Percentiles rank a stretch among this genome's conserved stretches.
Conservation (phyloP, 2,888 invertebrate genomes). For the Rhyacophila evoluta region DNA sequence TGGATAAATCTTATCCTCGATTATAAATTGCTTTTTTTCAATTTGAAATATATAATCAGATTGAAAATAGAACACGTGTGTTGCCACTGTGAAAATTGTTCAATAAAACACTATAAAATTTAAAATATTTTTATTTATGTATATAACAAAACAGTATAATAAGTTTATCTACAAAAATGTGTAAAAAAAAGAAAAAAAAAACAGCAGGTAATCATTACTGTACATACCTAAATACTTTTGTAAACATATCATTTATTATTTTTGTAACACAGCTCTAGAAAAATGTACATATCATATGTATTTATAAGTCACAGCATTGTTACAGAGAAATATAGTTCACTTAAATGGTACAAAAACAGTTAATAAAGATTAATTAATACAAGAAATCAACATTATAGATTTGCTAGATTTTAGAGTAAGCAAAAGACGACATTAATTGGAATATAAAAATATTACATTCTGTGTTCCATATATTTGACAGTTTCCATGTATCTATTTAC, state of each 20-base stretch:
- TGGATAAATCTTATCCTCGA: too few relatives aligned
- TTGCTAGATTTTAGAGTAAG: background rate
- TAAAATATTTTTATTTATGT: slow-evolving; percentile 21
- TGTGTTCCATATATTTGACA: too few relatives aligned
- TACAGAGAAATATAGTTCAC: background rate
- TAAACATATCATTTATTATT: slow-evolving; percentile 10
- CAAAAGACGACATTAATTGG: too few relatives aligned
- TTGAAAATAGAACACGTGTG: too few relatives aligned
- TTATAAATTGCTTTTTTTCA: too few relatives aligned
- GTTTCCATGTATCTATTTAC: too few relatives aligned
- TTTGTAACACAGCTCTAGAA: slow-evolving; percentile 17
- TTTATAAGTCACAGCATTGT: background rate
- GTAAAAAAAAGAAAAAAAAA: background rate
- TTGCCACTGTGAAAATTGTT: too few relatives aligned
- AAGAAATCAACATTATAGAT: background rate
- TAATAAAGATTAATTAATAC: background rate
- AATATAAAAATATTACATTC: too few relatives aligned
- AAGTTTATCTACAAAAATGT: slow-evolving; percentile 11
- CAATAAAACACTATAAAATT: background rate
- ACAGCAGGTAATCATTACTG: slow-evolving; percentile 1
- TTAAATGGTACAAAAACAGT: background rate
- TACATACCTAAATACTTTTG: slow-evolving; percentile 22
- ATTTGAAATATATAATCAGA: too few relatives aligned
- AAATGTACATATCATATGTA: slow-evolving; percentile 12
- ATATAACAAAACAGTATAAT: slow-evolving; percentile 24